A percentile compares a stretch with the other conserved stretches of the same genome.
Evolutionary conservation across 2,113 vertebrate genomes (phyloP).

Genomic region (Pteropus alecto): DNA sequence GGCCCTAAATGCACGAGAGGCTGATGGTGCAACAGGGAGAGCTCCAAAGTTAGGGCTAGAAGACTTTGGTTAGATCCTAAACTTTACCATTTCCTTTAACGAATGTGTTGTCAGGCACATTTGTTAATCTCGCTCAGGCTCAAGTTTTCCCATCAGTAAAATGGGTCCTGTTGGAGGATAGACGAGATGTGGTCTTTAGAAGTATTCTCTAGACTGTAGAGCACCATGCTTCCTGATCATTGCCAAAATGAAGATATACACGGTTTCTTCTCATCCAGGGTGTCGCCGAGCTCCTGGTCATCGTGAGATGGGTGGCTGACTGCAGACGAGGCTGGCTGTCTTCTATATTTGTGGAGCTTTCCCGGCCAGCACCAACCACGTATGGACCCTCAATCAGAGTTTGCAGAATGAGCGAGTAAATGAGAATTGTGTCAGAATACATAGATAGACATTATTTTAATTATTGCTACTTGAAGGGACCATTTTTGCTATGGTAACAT

Average conservation of each 20-base stretch:
- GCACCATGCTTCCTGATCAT: not conserved
- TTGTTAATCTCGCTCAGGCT: not conserved
- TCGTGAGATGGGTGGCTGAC: not conserved
- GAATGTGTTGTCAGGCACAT: not conserved
- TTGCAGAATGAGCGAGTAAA: not conserved
- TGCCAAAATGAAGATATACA: not conserved
- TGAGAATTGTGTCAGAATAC: not conserved
- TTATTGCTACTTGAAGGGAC: not conserved
- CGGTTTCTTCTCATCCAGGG: not conserved
- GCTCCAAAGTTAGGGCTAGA: not conserved
- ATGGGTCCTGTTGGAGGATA: not conserved
- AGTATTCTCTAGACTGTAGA: not conserved
- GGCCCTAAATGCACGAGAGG: not conserved
- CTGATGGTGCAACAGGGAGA: not conserved
- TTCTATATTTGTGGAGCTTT: not conserved
- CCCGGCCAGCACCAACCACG: not conserved
- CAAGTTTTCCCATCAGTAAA: not conserved
- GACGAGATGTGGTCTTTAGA: not conserved
- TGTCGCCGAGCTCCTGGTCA: not conserved
- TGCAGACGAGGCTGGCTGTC: not conserved
- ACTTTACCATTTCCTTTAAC: not conserved
- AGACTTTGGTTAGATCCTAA: not conserved
- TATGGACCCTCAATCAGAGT: not conserved
- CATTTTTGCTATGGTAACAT: not conserved
- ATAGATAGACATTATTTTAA: not conserved